These are phyloP conservation scores for Zaprionus lachaisei DNA, from an alignment of 1,140 invertebrate genomes.

Conservation along the genomic window DNA sequence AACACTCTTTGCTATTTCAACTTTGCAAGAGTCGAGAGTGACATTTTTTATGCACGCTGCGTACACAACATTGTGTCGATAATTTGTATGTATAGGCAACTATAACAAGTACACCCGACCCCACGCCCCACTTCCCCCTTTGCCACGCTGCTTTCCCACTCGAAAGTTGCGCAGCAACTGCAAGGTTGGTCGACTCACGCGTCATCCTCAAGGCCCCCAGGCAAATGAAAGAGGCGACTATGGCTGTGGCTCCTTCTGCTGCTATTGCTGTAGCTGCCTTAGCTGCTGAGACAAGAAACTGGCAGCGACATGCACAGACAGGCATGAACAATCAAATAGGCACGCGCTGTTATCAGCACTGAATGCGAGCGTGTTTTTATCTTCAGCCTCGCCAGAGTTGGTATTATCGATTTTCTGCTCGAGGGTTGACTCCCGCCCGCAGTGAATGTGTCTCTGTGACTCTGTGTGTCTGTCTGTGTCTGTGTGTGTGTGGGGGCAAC, in stretches of 20 bases:
- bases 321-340: conserved; percentile 50
- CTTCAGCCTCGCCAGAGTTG: conserved; percentile 43
- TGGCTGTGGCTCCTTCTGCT: background rate
- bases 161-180: conserved; percentile 57
- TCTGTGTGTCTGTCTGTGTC: background rate
- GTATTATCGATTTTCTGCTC: conserved; percentile 69
- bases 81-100: conserved; percentile 69
- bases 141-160: background rate
- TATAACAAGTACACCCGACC: conserved; percentile 35
- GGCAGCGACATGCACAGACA: conserved; percentile 24
- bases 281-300: conserved; percentile 23
- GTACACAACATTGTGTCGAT: conserved; percentile 67
- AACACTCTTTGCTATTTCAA: conserved; percentile 42
- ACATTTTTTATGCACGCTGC: conserved; percentile 52
- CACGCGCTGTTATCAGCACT: conserved; percentile 59
- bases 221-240: conserved; percentile 31
- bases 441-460: background rate
- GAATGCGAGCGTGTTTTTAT: conserved; percentile 28
- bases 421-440: conserved; percentile 42
- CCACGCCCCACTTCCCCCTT: background rate
- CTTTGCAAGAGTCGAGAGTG: conserved; percentile 28
- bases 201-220: conserved; percentile 54
- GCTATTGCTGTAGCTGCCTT: background rate
- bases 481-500: background rate
- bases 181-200: conserved; percentile 43